Conservation (phyloP, 2,888 invertebrate species). For the Dichetophora obliterata region DNA sequence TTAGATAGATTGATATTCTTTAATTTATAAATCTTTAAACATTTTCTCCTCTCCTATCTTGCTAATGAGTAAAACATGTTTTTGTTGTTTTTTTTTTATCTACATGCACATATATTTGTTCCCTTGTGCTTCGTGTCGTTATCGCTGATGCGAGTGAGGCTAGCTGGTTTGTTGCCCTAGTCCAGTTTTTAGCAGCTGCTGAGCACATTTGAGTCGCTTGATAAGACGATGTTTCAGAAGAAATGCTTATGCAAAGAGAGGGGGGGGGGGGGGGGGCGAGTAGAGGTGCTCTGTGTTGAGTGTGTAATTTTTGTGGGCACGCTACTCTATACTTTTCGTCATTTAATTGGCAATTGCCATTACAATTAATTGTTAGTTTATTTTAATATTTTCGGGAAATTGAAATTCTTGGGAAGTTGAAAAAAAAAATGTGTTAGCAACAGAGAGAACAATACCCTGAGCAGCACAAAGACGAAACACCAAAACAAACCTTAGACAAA, state of each 20-base stretch:
- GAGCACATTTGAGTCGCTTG: neutral
- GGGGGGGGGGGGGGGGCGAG: neutral
- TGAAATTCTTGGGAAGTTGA: neutral
- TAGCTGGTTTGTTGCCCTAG: conserved; percentile 15
- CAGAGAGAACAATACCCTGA: too few species aligned
- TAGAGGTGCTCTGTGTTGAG: neutral
- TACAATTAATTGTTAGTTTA: conserved; percentile 6
- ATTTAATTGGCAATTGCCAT: conserved; percentile 15
- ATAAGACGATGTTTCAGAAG: neutral
- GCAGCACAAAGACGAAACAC: too few species aligned
- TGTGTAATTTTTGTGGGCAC: neutral
- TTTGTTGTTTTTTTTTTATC: neutral
- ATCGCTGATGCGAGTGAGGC: neutral
- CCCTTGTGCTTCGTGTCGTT: too few species aligned
- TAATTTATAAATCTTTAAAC: neutral
- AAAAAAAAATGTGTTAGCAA: neutral
- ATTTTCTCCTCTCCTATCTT: neutral
- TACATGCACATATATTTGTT: too few species aligned
- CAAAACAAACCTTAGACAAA: neutral
- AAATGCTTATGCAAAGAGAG: neutral
- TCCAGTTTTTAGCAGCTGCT: conserved; percentile 4
- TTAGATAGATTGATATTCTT: too few species aligned
- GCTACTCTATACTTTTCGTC: neutral
- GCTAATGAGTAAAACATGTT: conserved; percentile 16
- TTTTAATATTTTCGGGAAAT: neutral